Evolutionary conservation across 2,113 vertebrate genomes (phyloP), one percentile per base, ranked within the genome.

Genomic region (Chunga burmeisteri): DNA sequence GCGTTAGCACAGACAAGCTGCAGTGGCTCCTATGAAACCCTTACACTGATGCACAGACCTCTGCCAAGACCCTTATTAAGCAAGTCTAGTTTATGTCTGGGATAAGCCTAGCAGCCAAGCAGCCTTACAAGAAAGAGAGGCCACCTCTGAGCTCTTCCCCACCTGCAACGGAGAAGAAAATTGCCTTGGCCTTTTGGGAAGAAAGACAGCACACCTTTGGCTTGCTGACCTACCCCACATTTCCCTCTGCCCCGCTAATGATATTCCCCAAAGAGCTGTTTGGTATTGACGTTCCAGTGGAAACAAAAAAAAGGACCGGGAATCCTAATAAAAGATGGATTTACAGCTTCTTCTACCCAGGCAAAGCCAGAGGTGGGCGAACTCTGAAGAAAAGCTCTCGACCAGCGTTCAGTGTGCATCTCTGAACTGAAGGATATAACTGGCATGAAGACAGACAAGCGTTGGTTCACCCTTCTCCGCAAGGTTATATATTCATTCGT

Each of bases 91-190:
- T 93, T 91, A 89, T 34, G 78, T 52, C 94, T 92, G 75, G 88
- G 95, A 93, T 81, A 96, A 93, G 38, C 71, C 62, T 81, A 62
- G 66, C 81, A 59, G 67, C 61, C 77, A 92, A 86, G 67, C 66
- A 91, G 81, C 66, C 67, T 86, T 61, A 83, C 42, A 88, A 85
- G 56, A 89, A 70, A 71, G 25, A 52, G 25, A 85, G 93, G 87
- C 93, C 84, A 95, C 89, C 81, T 95, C 87, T 80, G 93, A 97
- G 94, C 67, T 52, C 67, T 27, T 85, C 46, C 50, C 34, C 66
- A 95, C 74, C 93, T 93, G 93, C 66, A 95, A 38, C 14, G n/a
- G 53, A 87, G 84, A 91, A 77, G 72, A 87, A 95, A 95, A 95
- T 34, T 82, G 53, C 30, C 71, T 80, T 86, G 44, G 77, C 8